Evolutionary conservation across 2,113 vertebrate species (phyloP).

Genomic region (Orthochromis indermauri): DNA sequence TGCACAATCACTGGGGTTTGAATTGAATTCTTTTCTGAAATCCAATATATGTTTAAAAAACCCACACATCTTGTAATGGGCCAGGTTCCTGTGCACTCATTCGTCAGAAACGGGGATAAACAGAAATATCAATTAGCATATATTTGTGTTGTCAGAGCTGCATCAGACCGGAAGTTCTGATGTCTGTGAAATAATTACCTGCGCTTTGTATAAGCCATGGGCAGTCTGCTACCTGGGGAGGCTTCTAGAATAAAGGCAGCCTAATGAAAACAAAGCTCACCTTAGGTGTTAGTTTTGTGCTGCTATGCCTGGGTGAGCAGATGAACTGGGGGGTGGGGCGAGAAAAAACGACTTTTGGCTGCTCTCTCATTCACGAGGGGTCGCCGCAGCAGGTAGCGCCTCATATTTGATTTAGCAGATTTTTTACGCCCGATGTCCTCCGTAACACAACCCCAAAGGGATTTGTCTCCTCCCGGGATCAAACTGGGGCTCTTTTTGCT

Average conservation of each 20-base stretch:
- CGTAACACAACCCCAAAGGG: background rate
- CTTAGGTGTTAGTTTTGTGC: conserved; percentile 14
- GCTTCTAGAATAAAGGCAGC: conserved; percentile 8
- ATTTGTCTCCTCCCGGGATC: background rate
- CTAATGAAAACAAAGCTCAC: conserved; percentile 39
- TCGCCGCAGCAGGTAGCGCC: background rate
- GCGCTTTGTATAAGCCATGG: conserved; percentile 17
- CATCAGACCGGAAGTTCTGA: background rate
- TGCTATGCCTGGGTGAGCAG: background rate
- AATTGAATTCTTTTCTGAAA: conserved; percentile 18
- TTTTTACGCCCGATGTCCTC: background rate
- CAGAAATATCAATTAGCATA: conserved; percentile 33
- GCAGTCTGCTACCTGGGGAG: conserved; percentile 15
- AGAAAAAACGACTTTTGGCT: background rate
- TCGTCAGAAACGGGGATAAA: conserved; percentile 9
- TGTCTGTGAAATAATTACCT: conserved; percentile 45
- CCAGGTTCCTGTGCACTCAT: conserved; percentile 3
- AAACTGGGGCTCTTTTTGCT: background rate
- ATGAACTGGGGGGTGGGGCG: background rate
- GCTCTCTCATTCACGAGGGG: background rate
- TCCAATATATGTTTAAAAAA: background rate
- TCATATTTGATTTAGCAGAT: background rate
- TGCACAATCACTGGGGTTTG: conserved; percentile 12
- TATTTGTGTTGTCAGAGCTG: conserved; percentile 20
- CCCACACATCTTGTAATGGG: background rate